phyloP scores from a whole-genome alignment of 1,140 invertebrate genomes.

The Hycleus phaleratus region DNA sequence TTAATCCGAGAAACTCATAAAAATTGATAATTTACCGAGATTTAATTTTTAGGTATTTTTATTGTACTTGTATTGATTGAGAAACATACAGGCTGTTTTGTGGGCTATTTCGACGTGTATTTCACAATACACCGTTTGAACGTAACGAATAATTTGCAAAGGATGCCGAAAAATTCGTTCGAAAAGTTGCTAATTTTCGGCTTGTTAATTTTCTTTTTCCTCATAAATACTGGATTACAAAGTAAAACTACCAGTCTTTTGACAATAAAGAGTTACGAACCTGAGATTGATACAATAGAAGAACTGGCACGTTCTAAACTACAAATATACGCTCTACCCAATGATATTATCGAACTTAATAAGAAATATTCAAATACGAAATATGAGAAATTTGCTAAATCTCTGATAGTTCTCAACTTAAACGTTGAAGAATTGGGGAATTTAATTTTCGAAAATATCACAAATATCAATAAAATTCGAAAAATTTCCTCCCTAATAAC shows the following conservation, averaged over 20 bases:
- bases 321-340: neutral
- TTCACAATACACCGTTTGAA: too few species aligned
- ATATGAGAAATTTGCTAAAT: neutral
- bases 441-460: too few species aligned
- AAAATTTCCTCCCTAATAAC: neutral
- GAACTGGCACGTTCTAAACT: neutral
- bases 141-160: too few species aligned
- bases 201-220: neutral
- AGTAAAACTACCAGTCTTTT: slow-evolving; percentile 6
- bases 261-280: neutral
- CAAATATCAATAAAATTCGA: too few species aligned
- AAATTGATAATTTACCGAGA: too few species aligned
- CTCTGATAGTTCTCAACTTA: neutral
- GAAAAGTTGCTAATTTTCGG: slow-evolving; percentile 3
- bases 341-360: neutral
- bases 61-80: too few species aligned
- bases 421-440: too few species aligned
- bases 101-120: too few species aligned
- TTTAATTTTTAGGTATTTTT: too few species aligned
- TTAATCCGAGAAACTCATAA: too few species aligned
- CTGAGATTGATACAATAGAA: slow-evolving; percentile 7
- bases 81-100: too few species aligned
- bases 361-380: slow-evolving; percentile 2
- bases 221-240: slow-evolving; percentile 5
- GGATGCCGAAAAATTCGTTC: neutral